Evolutionary conservation across 2,888 invertebrate genomes (phyloP).

Genomic region (Fissipunctia ypsillon): DNA sequence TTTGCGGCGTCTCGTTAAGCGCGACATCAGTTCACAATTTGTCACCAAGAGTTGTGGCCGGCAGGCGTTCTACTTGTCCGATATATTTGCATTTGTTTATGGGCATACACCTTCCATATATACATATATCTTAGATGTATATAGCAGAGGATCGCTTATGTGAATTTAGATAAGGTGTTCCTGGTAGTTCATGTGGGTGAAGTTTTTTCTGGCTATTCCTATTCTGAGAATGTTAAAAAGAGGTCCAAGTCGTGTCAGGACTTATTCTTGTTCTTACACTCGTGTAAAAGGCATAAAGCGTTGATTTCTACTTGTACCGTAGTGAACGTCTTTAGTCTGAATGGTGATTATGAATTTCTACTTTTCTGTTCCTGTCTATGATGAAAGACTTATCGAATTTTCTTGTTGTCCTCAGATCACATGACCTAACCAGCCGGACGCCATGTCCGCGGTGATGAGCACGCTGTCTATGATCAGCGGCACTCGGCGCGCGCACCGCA

Average conservation of each 20-base stretch:
- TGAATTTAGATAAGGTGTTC: conserved; percentile 21
- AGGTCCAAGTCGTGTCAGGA: neutral
- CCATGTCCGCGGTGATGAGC: conserved; percentile 89
- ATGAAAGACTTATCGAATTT: neutral
- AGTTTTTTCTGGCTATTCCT: neutral
- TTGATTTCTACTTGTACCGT: neutral
- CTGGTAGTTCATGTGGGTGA: neutral
- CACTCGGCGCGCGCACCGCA: conserved; percentile 86
- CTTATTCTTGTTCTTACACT: neutral
- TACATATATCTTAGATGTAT: neutral
- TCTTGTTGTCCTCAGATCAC: conserved; percentile 69
- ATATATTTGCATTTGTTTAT: conserved; percentile 63
- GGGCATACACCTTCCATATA: conserved; percentile 37
- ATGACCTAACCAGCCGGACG: conserved; percentile 68
- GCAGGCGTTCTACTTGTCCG: conserved; percentile 46
- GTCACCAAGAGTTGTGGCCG: conserved; percentile 65
- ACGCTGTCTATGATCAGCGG: conserved; percentile 89
- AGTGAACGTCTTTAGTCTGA: neutral
- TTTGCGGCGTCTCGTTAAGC: conserved; percentile 62
- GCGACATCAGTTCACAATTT: conserved; percentile 67
- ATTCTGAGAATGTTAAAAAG: neutral
- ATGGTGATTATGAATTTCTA: neutral
- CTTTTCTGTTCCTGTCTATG: neutral
- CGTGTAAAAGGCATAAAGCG: neutral
- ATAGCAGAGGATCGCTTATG: conserved; percentile 9